Evolutionary conservation across 92 coral and sea anemone genomes (phyloP).

Genomic region (Palythoa caribaeorum): DNA sequence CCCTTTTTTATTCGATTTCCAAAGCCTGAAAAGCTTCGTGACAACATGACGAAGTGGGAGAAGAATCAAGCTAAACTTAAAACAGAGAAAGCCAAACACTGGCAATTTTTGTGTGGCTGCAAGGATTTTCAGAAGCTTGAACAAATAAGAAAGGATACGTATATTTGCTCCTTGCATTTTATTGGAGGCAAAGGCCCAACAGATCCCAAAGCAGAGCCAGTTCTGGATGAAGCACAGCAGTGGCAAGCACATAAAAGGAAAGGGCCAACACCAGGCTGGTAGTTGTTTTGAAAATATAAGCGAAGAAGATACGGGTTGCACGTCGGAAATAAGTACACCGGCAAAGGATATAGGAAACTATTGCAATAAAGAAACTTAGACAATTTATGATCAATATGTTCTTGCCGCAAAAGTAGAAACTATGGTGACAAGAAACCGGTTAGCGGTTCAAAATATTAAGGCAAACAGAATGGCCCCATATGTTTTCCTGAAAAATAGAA

Average conservation of each 20-base stretch:
- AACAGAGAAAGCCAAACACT: background rate
- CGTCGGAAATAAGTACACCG: background rate
- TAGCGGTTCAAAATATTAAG: background rate
- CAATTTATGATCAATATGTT: background rate
- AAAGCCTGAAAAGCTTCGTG: background rate
- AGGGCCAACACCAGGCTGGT: background rate
- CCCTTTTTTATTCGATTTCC: background rate
- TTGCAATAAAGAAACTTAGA: background rate
- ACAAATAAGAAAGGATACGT: background rate
- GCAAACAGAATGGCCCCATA: background rate
- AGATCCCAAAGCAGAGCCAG: background rate
- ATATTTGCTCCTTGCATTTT: background rate
- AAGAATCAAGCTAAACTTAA: background rate
- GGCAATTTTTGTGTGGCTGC: background rate
- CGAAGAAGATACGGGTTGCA: background rate
- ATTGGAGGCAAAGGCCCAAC: background rate
- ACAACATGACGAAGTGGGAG: background rate
- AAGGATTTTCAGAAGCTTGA: background rate
- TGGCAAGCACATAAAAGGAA: background rate
- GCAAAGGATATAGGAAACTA: background rate
- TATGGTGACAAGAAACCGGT: background rate
- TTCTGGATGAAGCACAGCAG: background rate
- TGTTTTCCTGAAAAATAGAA: background rate
- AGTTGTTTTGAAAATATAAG: background rate
- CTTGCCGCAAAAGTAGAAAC: background rate